Evolutionary conservation across 2,888 invertebrate genomes (phyloP).

Genomic region (Protula sp.): DNA sequence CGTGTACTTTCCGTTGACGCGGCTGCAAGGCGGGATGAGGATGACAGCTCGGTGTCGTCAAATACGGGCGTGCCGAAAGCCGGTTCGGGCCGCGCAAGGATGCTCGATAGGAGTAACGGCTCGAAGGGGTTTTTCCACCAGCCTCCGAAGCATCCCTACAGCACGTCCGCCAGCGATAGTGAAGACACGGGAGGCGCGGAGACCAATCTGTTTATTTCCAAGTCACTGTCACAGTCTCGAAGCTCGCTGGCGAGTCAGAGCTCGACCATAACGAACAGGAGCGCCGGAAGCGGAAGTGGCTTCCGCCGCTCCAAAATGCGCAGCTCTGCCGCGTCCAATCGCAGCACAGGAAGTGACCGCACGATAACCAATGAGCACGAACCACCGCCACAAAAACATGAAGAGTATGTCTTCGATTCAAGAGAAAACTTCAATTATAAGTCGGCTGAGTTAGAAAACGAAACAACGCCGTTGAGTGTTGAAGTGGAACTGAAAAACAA

Average conservation of each 20-base stretch:
- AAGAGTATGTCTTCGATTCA: neutral
- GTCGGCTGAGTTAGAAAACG: neutral
- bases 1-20: neutral
- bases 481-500: too few species aligned
- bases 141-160: slow-evolving; percentile 4
- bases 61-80: neutral
- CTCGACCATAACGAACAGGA: slow-evolving; percentile 16
- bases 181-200: slow-evolving; percentile 10
- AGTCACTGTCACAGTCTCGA: slow-evolving; percentile 2
- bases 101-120: neutral
- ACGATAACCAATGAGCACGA: slow-evolving; percentile 11
- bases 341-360: slow-evolving; percentile 17
- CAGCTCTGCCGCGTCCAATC: slow-evolving; percentile 11
- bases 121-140: neutral
- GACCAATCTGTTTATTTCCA: slow-evolving; percentile 8
- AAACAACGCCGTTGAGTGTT: neutral
- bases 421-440: neutral
- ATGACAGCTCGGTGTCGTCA: neutral
- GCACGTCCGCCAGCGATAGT: slow-evolving; percentile 19
- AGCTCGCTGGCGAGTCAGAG: slow-evolving; percentile 11
- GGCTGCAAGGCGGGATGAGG: too few species aligned
- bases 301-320: slow-evolving; percentile 10
- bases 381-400: too few species aligned
- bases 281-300: slow-evolving; percentile 7
- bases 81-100: neutral